Evolutionary conservation across 2,113 vertebrate genomes (phyloP).

Genomic region (Antigone vipio): DNA sequence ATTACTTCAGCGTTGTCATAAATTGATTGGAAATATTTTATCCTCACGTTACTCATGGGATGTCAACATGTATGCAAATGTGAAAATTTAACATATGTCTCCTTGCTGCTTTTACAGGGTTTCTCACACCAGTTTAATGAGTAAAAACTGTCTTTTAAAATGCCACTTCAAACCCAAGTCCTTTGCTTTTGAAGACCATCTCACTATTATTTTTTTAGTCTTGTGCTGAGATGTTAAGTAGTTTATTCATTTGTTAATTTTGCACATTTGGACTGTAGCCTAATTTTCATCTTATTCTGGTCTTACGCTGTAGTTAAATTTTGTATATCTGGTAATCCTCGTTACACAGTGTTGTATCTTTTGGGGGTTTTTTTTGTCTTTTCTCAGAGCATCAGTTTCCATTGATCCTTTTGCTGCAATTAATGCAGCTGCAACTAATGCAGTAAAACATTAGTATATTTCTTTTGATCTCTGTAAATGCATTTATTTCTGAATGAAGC

Average conservation of each 20-base stretch:
- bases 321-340: neutral
- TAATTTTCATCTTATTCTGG: neutral
- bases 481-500: constrained; percentile 6
- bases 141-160: constrained; percentile 2
- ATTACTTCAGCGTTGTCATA: neutral
- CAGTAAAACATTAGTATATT: neutral
- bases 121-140: constrained; percentile 31
- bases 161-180: neutral
- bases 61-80: constrained; percentile 42
- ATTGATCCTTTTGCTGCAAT: neutral
- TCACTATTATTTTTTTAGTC: neutral
- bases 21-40: constrained; percentile 48
- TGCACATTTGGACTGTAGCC: neutral
- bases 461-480: neutral
- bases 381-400: neutral
- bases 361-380: neutral
- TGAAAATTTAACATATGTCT: constrained; percentile 33
- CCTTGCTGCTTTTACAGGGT: neutral
- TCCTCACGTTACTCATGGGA: constrained; percentile 13
- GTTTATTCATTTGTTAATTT: neutral
- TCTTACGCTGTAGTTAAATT: neutral
- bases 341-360: neutral
- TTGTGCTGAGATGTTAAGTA: neutral
- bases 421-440: neutral
- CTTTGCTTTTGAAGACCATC: neutral